Evolutionary conservation across 2,113 vertebrate species (phyloP).

Genomic region (Cyanoramphus novaezelandiae): DNA sequence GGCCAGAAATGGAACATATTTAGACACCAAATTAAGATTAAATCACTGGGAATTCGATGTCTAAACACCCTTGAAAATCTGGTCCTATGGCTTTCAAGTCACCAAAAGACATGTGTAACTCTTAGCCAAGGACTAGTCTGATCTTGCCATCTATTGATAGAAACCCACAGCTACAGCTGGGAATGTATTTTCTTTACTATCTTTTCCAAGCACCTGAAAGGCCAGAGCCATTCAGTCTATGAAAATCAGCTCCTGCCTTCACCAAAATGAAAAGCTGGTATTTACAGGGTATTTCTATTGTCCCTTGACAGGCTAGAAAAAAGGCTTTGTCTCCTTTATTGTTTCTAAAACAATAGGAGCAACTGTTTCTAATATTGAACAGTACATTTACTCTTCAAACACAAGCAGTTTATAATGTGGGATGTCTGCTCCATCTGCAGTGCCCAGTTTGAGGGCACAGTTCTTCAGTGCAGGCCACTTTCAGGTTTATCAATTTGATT

Average conservation of each 20-base stretch:
- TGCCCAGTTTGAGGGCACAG: neutral
- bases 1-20: neutral
- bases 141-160: conserved; percentile 12
- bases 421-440: neutral
- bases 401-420: neutral
- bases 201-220: neutral
- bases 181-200: neutral
- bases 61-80: conserved; percentile 11
- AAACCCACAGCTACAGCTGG: neutral
- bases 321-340: neutral
- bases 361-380: neutral
- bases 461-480: neutral
- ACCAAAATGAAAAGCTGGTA: neutral
- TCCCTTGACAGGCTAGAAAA: neutral
- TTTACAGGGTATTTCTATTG: neutral
- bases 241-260: neutral
- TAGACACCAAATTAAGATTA: neutral
- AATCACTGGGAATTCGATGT: neutral
- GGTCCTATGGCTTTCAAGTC: neutral
- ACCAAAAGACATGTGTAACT: neutral
- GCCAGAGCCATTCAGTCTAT: neutral
- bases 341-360: neutral
- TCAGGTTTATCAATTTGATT: neutral
- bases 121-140: neutral
- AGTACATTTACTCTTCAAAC: neutral